Percentiles rank a stretch among this genome's conserved stretches.
These are phyloP conservation scores for Syndactyla subalaris DNA, from an alignment of 2,797 vertebrate genomes.

Conservation along the genomic window DNA sequence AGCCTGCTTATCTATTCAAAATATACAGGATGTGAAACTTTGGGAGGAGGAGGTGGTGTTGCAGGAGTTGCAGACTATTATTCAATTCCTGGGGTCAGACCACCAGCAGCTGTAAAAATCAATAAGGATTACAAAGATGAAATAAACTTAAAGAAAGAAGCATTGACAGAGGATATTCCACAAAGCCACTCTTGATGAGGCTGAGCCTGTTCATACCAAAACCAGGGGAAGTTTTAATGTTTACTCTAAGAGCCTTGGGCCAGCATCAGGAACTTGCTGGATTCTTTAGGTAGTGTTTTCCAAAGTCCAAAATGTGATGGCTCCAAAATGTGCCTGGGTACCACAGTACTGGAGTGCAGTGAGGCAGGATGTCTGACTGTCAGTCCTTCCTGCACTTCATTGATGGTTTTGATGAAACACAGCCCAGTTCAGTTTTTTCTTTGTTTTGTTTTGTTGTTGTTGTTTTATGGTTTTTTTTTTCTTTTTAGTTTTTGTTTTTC, in stretches of 20 bases:
- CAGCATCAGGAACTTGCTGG: neutral
- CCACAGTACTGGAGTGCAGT: neutral
- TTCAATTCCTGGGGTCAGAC: conserved; percentile 22
- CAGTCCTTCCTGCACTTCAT: fast-evolving
- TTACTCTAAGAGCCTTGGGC: neutral
- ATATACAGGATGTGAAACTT: neutral
- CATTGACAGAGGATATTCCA: neutral
- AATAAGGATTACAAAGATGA: conserved; percentile 36
- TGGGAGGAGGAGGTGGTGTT: neutral
- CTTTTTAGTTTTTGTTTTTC: fast-evolving
- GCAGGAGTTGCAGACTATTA: neutral
- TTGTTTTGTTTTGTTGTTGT: neutral
- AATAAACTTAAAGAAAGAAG: conserved; percentile 18
- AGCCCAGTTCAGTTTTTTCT: neutral
- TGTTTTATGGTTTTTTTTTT: too few species aligned
- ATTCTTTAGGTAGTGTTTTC: neutral
- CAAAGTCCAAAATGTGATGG: neutral
- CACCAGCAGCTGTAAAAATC: conserved; percentile 46
- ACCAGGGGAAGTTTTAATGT: neutral
- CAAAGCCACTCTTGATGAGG: neutral
- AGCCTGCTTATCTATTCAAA: conserved; percentile 25
- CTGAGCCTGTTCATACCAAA: neutral
- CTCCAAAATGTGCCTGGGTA: neutral
- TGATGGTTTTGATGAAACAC: neutral
- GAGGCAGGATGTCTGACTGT: neutral